These are phyloP conservation scores for Hormaphis cornu DNA, from an alignment of 1,140 invertebrate genomes.

Conservation along the genomic window DNA sequence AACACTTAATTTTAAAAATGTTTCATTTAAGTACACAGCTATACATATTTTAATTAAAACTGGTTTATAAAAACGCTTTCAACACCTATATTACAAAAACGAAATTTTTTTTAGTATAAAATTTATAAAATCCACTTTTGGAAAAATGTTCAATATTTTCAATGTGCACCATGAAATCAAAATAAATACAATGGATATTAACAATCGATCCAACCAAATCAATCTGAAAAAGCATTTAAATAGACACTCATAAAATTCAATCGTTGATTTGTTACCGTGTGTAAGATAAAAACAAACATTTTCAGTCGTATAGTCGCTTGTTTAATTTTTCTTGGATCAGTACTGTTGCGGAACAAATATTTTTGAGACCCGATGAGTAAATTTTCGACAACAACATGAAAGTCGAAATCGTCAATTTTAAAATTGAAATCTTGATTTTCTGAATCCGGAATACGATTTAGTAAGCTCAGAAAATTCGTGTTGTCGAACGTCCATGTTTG, in stretches of 20 bases:
- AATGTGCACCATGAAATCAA: neutral
- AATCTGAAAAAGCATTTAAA: conserved; percentile 3
- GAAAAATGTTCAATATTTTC: too few relatives aligned
- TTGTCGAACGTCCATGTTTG: conserved; percentile 83
- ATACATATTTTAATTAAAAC: too few relatives aligned
- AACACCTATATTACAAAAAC: too few relatives aligned
- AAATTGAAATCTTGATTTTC: conserved; percentile 45
- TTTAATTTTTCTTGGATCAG: conserved; percentile 46
- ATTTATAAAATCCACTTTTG: too few relatives aligned
- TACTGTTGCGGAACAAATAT: conserved; percentile 51
- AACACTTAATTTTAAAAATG: too few relatives aligned
- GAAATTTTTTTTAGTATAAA: too few relatives aligned
- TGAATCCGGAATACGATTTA: conserved; percentile 42
- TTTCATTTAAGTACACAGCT: too few relatives aligned
- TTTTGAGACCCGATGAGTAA: conserved; percentile 48
- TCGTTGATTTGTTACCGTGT: too few relatives aligned
- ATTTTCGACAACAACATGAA: conserved; percentile 46
- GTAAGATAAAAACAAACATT: too few relatives aligned
- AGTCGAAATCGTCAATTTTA: conserved; percentile 43
- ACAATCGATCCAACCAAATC: neutral
- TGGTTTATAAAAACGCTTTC: too few relatives aligned
- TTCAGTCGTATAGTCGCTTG: conserved; percentile 43
- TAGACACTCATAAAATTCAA: neutral
- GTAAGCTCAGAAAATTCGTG: conserved; percentile 68
- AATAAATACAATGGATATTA: neutral